Evolutionary conservation across 1,140 invertebrate genomes (phyloP), one percentile per base, ranked within the genome.

Genomic region (Bombus waltoni): DNA sequence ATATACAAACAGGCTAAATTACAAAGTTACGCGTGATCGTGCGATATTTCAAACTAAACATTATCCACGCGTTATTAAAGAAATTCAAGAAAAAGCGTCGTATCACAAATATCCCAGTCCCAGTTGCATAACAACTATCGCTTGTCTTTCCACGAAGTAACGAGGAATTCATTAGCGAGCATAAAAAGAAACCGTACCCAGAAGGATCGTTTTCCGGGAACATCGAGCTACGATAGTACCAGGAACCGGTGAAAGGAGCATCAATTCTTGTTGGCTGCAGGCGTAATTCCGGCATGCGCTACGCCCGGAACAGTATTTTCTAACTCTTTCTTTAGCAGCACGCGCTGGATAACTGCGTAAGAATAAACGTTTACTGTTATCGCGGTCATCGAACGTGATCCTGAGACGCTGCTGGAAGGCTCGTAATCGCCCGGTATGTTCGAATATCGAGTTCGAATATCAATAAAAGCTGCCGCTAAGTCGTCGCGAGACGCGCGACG

Each of bases 401-500:
- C 47, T 59, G 25, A 59, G 59, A 40, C 28, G n/a, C 59, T 62
- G 59, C 22, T 11, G 3, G 42, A 4, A 68, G 42, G 42, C 59
- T 81, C 68, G 77, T 35, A 81, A 84, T 75, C 77, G 59, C 70
- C 40, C 73, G 68, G 57, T 77, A 68, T 68, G 66, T 73, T 84
- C 38, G 40, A 78, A 78, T 65, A 65, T 86, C 62, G 66, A 38
- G 74, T 91, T 92, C 84, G 88, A 88, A 92, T 91, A 92, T 92
- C 91, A 87, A 92, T 92, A 87, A 84, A 82, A 81, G 81, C 75
- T 82, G 78, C 77, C 47, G 68, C 81, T 88, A 87, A 87, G 87
- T 87, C 89, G 77, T 87, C 59, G 81, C 86, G 79, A 89, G 91
- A 87, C 85, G 68, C 15, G 65, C 78, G 47, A 62, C 74, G 86